Conservation (phyloP, 2,888 invertebrate genomes). For the Flexamia atlantica region DNA sequence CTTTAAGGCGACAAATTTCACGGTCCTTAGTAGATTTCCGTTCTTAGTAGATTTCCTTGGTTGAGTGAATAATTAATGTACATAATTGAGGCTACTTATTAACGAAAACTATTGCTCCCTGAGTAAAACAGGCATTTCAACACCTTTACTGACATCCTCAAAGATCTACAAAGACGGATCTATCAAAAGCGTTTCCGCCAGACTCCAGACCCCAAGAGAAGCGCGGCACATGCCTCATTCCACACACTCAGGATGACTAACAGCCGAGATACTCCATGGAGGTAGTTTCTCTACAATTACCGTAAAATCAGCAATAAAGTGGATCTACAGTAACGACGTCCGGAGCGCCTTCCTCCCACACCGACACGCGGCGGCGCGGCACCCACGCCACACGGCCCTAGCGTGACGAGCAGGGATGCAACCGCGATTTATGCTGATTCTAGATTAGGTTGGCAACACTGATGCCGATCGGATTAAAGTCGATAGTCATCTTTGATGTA, state of each 20-base stretch:
- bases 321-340: conserved; percentile 52
- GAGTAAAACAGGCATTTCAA: too few relatives aligned
- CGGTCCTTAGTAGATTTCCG: too few relatives aligned
- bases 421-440: conserved; percentile 35
- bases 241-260: neutral
- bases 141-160: too few relatives aligned
- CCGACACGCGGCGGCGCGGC: neutral
- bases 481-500: conserved; percentile 28
- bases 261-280: neutral
- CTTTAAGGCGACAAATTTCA: too few relatives aligned
- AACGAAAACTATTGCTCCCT: too few relatives aligned
- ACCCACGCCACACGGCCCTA: neutral
- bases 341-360: conserved; percentile 21
- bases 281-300: conserved; percentile 44
- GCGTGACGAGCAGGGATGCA: conserved; percentile 23
- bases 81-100: too few relatives aligned
- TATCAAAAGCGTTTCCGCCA: too few relatives aligned
- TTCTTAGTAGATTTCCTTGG: too few relatives aligned
- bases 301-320: conserved; percentile 58
- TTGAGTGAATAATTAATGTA: too few relatives aligned
- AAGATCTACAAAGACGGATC: too few relatives aligned
- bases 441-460: conserved; percentile 36
- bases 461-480: conserved; percentile 19
- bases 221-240: neutral
- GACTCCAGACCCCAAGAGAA: neutral